Conservation (phyloP, 2,797 vertebrate species). For the Chelidonichthys spinosus region DNA sequence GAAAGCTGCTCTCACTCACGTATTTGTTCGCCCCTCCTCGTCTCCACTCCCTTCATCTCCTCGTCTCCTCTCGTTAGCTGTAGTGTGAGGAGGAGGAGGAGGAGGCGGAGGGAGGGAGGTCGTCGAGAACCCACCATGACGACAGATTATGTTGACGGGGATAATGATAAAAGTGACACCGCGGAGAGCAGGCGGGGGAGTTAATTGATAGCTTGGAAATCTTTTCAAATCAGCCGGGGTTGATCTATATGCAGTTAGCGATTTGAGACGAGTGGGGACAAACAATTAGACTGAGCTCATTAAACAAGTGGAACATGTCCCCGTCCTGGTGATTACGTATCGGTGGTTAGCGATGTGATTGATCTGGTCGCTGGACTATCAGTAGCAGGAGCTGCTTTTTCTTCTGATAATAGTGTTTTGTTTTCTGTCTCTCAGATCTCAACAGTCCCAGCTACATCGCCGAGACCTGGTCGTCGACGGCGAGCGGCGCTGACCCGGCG, state of each 20-base stretch:
- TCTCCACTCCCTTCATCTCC: conserved; percentile 17
- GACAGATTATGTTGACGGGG: conserved; percentile 42
- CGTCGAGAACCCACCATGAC: conserved; percentile 21
- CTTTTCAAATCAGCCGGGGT: conserved; percentile 41
- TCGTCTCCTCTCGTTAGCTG: conserved; percentile 23
- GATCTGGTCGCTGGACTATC: not conserved
- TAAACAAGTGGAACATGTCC: conserved; percentile 41
- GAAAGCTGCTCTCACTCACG: not conserved
- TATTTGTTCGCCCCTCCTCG: conserved; percentile 5
- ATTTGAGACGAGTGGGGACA: conserved; percentile 42
- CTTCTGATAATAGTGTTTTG: not conserved
- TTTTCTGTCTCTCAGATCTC: conserved; percentile 77
- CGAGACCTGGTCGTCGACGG: conserved; percentile 70
- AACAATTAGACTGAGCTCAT: conserved; percentile 64
- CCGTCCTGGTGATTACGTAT: conserved; percentile 41
- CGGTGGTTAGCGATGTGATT: conserved; percentile 28
- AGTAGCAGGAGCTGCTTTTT: not conserved
- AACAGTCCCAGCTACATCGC: conserved; percentile 65
- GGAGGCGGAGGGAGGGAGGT: conserved; percentile 3
- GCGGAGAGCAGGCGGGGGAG: not conserved
- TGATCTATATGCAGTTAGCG: conserved; percentile 46
- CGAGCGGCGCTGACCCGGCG: conserved; percentile 53
- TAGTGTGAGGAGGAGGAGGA: conserved; percentile 28
- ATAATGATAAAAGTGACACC: conserved; percentile 50
- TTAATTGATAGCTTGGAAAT: conserved; percentile 47